Evolutionary conservation across 2,888 invertebrate genomes (phyloP), one percentile per base, ranked within the genome.

Genomic region (Carterocephalus palaemon): DNA sequence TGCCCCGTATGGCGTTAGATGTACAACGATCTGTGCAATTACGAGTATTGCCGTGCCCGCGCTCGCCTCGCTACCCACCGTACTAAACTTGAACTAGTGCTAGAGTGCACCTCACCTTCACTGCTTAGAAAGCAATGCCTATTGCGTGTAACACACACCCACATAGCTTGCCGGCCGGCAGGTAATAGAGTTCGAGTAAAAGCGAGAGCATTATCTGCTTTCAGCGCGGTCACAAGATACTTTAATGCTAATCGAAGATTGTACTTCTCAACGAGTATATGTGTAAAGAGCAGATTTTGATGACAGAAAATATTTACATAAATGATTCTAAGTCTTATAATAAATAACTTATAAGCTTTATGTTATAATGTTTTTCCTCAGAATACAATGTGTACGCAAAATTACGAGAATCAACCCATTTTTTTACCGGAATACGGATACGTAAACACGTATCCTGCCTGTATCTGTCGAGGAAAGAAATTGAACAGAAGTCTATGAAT

Each of bases 1-100:
- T 85, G 83, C 83, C 82, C 85, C 73, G 66, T 51, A 59, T 78
- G 75, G 80, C 80, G 77, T 83, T 84, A 84, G 84, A 84, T 82
- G 83, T 83, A 75, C 83, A 81, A 79, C 80, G 85, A 75, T 82
- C 82, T 78, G 74, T 70, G 72, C 81, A 76, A 76, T 78, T 75
- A 79, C 72, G 67, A 69, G 62, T 62, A 65, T 65, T 64, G 53
- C 51, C 45, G 52, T 46, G 50, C 37, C 40, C 43, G 53, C 53
- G 52, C 43, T 52, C 53, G 52, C 64, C 66, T 67, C 69, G 12
- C 42, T 26, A 39, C 38, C 37, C 67, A 70, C 71, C 64, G 68
- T 78, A 67, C 64, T 82, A 81, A 83, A 84, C 83, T 82, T 83
- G 82, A 83, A 83, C 82, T 78, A 67, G 75, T 74, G 68, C 68